These are phyloP conservation scores for Eptatretus burgeri DNA, from an alignment of 2,113 vertebrate species.

Conservation along the genomic window DNA sequence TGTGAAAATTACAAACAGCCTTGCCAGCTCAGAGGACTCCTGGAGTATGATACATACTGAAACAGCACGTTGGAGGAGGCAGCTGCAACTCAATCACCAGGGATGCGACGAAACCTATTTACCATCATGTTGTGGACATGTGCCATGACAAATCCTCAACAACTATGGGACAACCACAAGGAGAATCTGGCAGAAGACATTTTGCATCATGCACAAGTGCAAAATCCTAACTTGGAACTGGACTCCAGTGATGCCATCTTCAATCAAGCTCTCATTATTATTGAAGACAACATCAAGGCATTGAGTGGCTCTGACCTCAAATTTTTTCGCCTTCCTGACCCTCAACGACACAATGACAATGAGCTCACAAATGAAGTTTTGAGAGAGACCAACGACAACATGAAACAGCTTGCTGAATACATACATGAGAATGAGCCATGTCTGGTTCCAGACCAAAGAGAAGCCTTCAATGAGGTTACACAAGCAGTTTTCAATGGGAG, in stretches of 20 bases:
- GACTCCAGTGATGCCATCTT: too few species aligned
- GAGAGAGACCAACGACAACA: too few species aligned
- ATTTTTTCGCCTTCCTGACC: background rate
- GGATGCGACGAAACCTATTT: background rate
- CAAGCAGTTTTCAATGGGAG: too few species aligned
- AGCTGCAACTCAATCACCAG: constrained; percentile 1
- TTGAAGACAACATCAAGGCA: background rate
- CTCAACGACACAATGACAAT: background rate
- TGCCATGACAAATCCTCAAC: background rate
- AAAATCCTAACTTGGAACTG: too few species aligned
- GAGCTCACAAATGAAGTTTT: too few species aligned
- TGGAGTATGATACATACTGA: background rate
- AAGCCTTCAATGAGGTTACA: too few species aligned
- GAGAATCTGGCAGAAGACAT: too few species aligned
- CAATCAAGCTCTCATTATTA: too few species aligned
- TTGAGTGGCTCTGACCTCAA: background rate
- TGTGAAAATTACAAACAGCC: background rate
- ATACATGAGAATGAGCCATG: background rate
- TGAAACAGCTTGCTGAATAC: background rate
- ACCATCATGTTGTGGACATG: background rate
- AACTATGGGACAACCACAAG: too few species aligned
- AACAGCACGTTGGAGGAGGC: background rate
- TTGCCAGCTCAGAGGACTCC: background rate
- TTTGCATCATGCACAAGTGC: too few species aligned
- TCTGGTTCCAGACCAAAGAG: too few species aligned